These are phyloP conservation scores for Mugil cephalus DNA, from an alignment of 2,113 vertebrate genomes.

Conservation along the genomic window DNA sequence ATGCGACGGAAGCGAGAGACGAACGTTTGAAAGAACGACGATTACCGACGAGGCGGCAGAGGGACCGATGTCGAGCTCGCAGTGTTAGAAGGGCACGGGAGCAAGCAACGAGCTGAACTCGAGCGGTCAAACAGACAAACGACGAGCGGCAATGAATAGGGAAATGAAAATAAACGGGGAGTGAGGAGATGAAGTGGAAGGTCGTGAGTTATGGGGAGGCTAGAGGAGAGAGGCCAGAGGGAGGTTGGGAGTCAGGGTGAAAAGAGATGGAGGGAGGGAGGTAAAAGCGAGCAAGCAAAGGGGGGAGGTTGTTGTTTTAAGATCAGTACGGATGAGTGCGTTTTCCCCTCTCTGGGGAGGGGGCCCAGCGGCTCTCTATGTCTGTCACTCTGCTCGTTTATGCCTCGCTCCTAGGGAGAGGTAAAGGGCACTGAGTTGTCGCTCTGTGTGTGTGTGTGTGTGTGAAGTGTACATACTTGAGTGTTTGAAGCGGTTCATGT, in stretches of 20 bases:
- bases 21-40: constrained; percentile 46
- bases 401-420: constrained; percentile 63
- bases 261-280: constrained; percentile 31
- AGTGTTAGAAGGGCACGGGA: constrained; percentile 17
- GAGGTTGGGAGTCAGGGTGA: constrained; percentile 8
- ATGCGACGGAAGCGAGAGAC: constrained; percentile 31
- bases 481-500: constrained; percentile 21
- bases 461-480: constrained; percentile 11
- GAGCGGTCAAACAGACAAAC: constrained; percentile 51
- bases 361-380: constrained; percentile 75
- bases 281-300: constrained; percentile 34
- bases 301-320: constrained; percentile 84
- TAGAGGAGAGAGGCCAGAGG: constrained; percentile 12
- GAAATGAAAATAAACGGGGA: constrained; percentile 41
- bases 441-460: constrained; percentile 2
- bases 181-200: constrained; percentile 16
- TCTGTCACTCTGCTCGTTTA: constrained; percentile 80
- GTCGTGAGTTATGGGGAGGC: constrained; percentile 32
- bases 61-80: constrained; percentile 18
- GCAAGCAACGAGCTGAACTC: constrained; percentile 34
- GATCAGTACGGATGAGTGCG: constrained; percentile 85
- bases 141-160: background rate
- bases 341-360: constrained; percentile 77
- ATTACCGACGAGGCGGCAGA: constrained; percentile 45
- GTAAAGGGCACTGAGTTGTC: constrained; percentile 58